phyloP scores from a whole-genome alignment of 2,113 vertebrate species.

The Aythya baeri region DNA sequence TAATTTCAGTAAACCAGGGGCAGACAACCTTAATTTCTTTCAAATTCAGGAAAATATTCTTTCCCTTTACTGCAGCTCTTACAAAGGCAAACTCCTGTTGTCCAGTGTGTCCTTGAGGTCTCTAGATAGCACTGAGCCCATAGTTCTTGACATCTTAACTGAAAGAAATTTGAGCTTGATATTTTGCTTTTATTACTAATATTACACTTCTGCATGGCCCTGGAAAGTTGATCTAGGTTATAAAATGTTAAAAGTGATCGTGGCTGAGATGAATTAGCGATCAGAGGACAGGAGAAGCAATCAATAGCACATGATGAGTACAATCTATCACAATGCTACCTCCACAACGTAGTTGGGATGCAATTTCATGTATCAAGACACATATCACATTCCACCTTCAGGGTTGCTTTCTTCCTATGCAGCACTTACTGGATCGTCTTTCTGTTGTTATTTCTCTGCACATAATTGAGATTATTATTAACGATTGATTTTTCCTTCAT shows the following conservation, averaged over 20 bases:
- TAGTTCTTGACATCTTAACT: neutral
- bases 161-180: neutral
- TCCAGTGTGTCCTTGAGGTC: neutral
- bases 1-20: neutral
- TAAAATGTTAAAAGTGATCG: neutral
- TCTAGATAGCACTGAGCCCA: neutral
- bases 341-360: neutral
- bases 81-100: neutral
- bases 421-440: neutral
- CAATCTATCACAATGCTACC: neutral
- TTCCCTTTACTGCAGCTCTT: neutral
- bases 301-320: slow-evolving; percentile 14
- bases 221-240: neutral
- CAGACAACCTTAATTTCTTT: neutral
- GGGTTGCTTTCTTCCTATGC: neutral
- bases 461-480: neutral
- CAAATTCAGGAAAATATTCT: neutral
- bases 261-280: slow-evolving; percentile 25
- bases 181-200: neutral
- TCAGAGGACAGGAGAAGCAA: slow-evolving; percentile 3
- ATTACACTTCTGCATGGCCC: neutral
- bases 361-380: neutral
- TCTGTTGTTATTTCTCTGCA: neutral
- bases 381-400: neutral
- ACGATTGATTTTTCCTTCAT: neutral